A percentile compares a stretch with the other conserved stretches of the same genome.
Evolutionary conservation across 2,113 vertebrate genomes (phyloP).

Genomic region (Tonatia bakeri): DNA sequence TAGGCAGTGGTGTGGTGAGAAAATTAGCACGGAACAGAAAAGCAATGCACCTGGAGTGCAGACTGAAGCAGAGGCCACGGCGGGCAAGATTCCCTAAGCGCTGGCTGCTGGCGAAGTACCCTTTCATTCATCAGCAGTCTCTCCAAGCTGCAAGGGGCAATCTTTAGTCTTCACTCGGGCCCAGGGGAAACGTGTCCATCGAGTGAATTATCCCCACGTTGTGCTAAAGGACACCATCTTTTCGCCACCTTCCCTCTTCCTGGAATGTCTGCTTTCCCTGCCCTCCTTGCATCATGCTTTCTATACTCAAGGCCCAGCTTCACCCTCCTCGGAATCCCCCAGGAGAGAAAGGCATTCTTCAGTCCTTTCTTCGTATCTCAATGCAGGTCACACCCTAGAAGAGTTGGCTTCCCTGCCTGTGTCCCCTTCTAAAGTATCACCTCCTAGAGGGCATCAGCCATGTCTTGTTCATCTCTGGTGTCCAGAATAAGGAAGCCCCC

Average conservation of each 20-base stretch:
- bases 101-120: neutral
- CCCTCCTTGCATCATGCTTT: neutral
- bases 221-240: neutral
- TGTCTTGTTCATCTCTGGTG: neutral
- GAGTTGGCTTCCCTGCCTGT: neutral
- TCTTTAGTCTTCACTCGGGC: neutral
- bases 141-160: neutral
- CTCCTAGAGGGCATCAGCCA: neutral
- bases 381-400: accelerated
- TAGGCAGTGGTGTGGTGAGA: neutral
- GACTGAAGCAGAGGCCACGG: neutral
- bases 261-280: neutral
- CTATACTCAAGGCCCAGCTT: neutral
- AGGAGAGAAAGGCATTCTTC: neutral
- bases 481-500: neutral
- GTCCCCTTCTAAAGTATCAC: neutral
- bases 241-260: neutral
- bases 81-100: neutral
- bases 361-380: neutral
- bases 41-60: neutral
- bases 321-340: neutral
- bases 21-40: neutral
- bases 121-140: neutral
- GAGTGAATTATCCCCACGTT: neutral
- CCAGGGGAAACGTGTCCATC: neutral